phyloP scores from a whole-genome alignment of 2,113 vertebrate genomes.

The Corvus hawaiiensis region DNA sequence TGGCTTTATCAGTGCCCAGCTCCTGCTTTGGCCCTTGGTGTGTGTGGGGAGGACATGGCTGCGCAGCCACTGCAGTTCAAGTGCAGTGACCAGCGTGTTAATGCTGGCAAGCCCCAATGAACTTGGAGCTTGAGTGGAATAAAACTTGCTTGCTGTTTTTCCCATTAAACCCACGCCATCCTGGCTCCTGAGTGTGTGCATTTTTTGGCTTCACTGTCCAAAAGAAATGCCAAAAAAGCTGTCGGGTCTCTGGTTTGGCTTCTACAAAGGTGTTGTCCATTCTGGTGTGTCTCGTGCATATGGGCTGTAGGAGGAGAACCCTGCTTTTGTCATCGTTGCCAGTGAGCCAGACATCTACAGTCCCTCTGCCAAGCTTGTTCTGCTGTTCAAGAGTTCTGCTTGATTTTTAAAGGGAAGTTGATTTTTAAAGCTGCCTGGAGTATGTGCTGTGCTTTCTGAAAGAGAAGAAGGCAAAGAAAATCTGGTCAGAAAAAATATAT shows the following conservation, averaged over 20 bases:
- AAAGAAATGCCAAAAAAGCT: not conserved
- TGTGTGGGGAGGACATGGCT: rapidly evolving
- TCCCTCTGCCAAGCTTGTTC: not conserved
- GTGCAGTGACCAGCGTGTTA: not conserved
- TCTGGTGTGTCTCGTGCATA: not conserved
- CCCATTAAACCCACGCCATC: not conserved
- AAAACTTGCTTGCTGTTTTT: not conserved
- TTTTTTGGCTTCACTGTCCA: not conserved
- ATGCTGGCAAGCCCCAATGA: not conserved
- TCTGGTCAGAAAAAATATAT: not conserved
- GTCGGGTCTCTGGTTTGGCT: not conserved
- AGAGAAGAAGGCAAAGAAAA: not conserved
- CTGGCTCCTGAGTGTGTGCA: rapidly evolving
- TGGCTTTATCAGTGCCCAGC: not conserved
- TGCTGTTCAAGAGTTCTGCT: not conserved
- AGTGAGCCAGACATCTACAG: not conserved
- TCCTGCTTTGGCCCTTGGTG: not conserved
- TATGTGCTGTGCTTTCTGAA: not conserved
- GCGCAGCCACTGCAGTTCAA: not conserved
- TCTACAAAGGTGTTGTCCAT: not conserved
- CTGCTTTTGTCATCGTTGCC: not conserved
- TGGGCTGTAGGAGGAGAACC: not conserved
- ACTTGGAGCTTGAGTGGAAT: not conserved
- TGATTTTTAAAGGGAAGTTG: not conserved
- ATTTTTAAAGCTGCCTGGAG: not conserved